These are phyloP conservation scores for Nipponia nippon DNA, from an alignment of 2,113 vertebrate genomes.

Conservation along the genomic window DNA sequence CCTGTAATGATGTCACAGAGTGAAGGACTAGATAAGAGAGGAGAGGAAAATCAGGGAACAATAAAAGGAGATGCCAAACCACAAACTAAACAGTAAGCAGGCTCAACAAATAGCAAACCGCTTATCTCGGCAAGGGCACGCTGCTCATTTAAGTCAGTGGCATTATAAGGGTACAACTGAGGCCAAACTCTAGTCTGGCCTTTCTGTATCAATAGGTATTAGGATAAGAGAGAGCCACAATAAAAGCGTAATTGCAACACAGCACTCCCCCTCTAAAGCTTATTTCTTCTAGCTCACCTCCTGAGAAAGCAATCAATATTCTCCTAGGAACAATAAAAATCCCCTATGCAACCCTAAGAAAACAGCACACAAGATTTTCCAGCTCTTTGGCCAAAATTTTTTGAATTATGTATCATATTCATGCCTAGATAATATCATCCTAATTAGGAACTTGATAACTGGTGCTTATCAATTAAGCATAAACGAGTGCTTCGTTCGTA, in stretches of 20 bases:
- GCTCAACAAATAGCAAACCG: slow-evolving; percentile 43
- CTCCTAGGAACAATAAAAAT: neutral
- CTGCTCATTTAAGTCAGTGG: neutral
- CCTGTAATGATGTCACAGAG: slow-evolving; percentile 78
- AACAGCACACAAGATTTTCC: neutral
- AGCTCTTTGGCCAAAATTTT: slow-evolving; percentile 38
- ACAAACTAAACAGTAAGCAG: slow-evolving; percentile 56
- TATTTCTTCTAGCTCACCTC: slow-evolving; percentile 22
- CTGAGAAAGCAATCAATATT: slow-evolving; percentile 13
- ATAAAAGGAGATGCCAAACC: slow-evolving; percentile 59
- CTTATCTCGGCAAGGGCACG: neutral
- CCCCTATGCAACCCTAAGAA: neutral
- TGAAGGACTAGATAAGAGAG: slow-evolving; percentile 76
- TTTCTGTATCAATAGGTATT: neutral
- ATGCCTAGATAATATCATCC: slow-evolving; percentile 42
- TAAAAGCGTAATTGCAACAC: slow-evolving; percentile 2
- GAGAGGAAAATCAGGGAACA: slow-evolving; percentile 54
- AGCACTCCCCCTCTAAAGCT: slow-evolving; percentile 1
- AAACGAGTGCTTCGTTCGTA: neutral
- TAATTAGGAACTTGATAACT: slow-evolving; percentile 56
- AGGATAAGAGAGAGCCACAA: slow-evolving; percentile 23
- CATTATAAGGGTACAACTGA: neutral
- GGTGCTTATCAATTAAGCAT: slow-evolving; percentile 50
- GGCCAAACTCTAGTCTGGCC: neutral
- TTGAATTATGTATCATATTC: slow-evolving; percentile 31